Percentiles rank a stretch among this genome's conserved stretches.
These are phyloP conservation scores for Hydractinia echinata DNA, from an alignment of 30 jellyfish, hydroid and myxozoan genomes.

Conservation along the genomic window DNA sequence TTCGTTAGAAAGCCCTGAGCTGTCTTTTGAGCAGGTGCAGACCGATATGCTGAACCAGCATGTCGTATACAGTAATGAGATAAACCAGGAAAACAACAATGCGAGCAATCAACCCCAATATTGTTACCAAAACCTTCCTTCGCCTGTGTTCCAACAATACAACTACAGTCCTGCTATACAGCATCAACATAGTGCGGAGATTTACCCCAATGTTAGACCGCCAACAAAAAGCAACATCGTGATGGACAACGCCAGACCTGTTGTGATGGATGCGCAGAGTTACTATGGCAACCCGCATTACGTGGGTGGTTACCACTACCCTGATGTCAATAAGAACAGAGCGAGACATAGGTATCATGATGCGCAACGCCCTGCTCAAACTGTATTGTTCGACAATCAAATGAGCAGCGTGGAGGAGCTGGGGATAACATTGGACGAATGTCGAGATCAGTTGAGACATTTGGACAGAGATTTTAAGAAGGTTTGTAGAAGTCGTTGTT, in stretches of 20 bases:
- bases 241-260: background rate
- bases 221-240: background rate
- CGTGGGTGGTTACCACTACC: background rate
- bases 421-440: conserved; percentile 80
- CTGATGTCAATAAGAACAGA: background rate
- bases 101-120: background rate
- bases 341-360: background rate
- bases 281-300: conserved; percentile 3
- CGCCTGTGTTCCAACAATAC: conserved; percentile 13
- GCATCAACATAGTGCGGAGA: background rate
- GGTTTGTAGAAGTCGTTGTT: conserved; percentile 36
- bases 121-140: background rate
- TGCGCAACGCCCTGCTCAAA: background rate
- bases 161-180: background rate
- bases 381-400: conserved; percentile 15
- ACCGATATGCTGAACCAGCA: background rate
- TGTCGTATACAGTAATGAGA: background rate
- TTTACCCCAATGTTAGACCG: background rate
- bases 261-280: conserved; percentile 2
- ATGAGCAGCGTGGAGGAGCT: conserved; percentile 71
- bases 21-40: conserved; percentile 16
- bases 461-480: conserved; percentile 84
- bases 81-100: background rate
- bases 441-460: conserved; percentile 85
- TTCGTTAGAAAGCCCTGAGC: conserved; percentile 9